phyloP scores from a whole-genome alignment of 2,113 vertebrate genomes.

The Eulemur rufifrons region DNA sequence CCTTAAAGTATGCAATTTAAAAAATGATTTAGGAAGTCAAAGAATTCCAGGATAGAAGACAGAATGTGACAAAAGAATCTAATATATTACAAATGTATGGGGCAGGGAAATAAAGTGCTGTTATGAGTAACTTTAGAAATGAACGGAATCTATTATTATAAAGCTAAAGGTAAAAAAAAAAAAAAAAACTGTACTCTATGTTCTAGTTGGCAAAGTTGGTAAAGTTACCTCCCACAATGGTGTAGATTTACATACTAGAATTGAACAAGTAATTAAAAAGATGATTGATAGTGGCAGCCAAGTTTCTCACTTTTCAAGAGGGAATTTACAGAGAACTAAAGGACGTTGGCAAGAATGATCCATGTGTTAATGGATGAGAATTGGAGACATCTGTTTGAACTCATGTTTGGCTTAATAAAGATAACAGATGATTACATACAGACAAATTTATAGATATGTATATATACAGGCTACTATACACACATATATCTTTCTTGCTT shows the following conservation, averaged over 20 bases:
- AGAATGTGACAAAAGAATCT: neutral
- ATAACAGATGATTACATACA: neutral
- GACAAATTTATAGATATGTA: neutral
- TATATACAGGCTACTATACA: neutral
- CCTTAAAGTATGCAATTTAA: neutral
- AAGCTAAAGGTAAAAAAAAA: neutral
- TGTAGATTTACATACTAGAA: neutral
- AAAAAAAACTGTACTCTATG: neutral
- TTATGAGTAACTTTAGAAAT: neutral
- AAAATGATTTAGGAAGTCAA: neutral
- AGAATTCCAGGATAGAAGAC: neutral
- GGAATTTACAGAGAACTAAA: neutral
- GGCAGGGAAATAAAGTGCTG: neutral
- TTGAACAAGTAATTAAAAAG: neutral
- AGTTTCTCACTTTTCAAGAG: neutral
- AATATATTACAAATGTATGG: neutral
- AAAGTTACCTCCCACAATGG: neutral
- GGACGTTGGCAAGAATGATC: neutral
- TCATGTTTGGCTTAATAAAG: neutral
- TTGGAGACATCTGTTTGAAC: neutral
- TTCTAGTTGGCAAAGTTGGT: neutral
- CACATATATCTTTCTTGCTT: neutral
- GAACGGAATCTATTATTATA: neutral
- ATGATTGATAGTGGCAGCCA: neutral
- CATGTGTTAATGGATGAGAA: neutral